A percentile compares a stretch with the other conserved stretches of the same genome.
Conservation (phyloP, 2,113 vertebrate genomes). For the Salvator merianae region DNA sequence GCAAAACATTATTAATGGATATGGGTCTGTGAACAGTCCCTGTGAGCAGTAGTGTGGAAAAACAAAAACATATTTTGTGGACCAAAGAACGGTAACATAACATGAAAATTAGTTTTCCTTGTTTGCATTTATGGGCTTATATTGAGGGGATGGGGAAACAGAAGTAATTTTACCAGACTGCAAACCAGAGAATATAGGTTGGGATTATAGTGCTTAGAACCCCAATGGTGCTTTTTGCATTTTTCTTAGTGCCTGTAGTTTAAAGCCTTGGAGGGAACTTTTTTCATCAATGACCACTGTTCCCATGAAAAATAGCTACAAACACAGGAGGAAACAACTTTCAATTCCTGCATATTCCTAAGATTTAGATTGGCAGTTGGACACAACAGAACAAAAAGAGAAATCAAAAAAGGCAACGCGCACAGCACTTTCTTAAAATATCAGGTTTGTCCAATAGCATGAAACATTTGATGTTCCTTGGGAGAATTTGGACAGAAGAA, state of each 20-base stretch:
- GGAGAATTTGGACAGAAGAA: neutral
- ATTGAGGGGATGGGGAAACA: neutral
- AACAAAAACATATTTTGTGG: neutral
- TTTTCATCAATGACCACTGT: too few species aligned
- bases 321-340: too few species aligned
- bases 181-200: neutral
- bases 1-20: constrained; percentile 24
- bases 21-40: neutral
- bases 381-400: neutral
- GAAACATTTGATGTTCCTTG: too few species aligned
- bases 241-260: too few species aligned
- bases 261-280: too few species aligned
- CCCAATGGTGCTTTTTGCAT: too few species aligned
- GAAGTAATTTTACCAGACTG: neutral
- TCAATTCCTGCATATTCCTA: too few species aligned
- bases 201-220: too few species aligned
- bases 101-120: neutral
- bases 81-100: neutral
- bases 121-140: too few species aligned
- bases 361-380: too few species aligned
- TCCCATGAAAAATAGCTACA: too few species aligned
- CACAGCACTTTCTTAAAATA: neutral
- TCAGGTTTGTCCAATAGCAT: neutral
- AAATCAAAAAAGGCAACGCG: neutral
- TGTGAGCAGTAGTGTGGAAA: neutral